A percentile compares a stretch with the other conserved stretches of the same genome.
Evolutionary conservation across 92 coral and sea anemone genomes (phyloP).

Genomic region (Paramuricea clavata): DNA sequence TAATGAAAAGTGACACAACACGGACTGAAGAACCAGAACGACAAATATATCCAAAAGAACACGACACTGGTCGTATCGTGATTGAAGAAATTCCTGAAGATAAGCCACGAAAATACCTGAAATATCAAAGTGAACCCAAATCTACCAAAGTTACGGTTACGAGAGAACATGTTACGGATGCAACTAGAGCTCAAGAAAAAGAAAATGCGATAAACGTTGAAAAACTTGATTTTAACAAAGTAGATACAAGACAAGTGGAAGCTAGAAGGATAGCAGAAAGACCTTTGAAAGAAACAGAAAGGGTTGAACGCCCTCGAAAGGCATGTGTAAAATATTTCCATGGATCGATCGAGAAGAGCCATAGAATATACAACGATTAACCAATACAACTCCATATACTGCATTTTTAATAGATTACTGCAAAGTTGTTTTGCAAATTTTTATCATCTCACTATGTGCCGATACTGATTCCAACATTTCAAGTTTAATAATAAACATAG

Average conservation of each 20-base stretch:
- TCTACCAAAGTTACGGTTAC: background rate
- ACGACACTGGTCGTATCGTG: background rate
- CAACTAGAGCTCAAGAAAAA: background rate
- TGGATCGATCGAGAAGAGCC: background rate
- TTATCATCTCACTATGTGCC: background rate
- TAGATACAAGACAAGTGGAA: background rate
- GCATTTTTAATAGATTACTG: too few relatives aligned
- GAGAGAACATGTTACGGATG: background rate
- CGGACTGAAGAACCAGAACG: background rate
- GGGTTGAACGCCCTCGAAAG: constrained; percentile 15
- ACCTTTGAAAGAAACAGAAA: background rate
- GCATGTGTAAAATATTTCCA: constrained; percentile 10
- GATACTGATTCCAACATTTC: background rate
- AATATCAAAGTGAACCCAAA: background rate
- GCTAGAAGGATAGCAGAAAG: constrained; percentile 2
- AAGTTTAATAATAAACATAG: background rate
- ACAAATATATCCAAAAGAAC: background rate
- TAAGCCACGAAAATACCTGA: background rate
- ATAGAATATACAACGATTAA: background rate
- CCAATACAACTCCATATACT: too few relatives aligned
- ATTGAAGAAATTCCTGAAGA: background rate
- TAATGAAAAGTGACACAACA: constrained; percentile 5
- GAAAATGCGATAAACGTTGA: constrained; percentile 6
- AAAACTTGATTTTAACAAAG: background rate
- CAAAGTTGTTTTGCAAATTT: background rate